phyloP scores from a whole-genome alignment of 2,113 vertebrate genomes.

The Saguinus midas region DNA sequence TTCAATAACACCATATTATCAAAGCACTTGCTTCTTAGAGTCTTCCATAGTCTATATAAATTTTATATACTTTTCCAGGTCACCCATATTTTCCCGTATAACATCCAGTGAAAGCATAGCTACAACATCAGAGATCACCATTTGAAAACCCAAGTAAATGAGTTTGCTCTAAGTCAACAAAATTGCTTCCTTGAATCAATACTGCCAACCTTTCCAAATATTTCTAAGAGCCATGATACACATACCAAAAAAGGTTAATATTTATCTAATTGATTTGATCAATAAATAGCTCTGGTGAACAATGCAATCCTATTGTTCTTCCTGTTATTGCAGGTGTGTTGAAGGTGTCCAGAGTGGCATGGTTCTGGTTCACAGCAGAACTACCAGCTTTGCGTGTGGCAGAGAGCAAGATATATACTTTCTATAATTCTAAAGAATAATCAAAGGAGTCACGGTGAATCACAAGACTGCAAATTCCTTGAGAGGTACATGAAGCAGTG shows the following conservation, averaged over 20 bases:
- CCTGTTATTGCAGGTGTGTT: neutral
- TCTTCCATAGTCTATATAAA: neutral
- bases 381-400: neutral
- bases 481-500: neutral
- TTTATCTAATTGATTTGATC: neutral
- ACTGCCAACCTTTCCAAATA: neutral
- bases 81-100: neutral
- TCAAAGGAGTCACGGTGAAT: neutral
- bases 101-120: neutral
- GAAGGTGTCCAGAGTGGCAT: neutral
- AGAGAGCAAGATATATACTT: neutral
- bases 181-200: neutral
- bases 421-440: neutral
- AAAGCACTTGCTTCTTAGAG: neutral
- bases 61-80: neutral
- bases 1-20: neutral
- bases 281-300: neutral
- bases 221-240: neutral
- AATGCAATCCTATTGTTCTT: neutral
- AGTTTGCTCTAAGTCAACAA: neutral
- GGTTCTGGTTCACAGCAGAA: neutral
- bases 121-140: neutral
- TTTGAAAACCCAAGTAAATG: conserved; percentile 13
- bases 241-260: neutral
- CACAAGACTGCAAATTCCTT: neutral